A percentile compares a stretch with the other conserved stretches of the same genome.
Conservation (phyloP, 2,888 invertebrate species). For the Drosophila anceps region DNA sequence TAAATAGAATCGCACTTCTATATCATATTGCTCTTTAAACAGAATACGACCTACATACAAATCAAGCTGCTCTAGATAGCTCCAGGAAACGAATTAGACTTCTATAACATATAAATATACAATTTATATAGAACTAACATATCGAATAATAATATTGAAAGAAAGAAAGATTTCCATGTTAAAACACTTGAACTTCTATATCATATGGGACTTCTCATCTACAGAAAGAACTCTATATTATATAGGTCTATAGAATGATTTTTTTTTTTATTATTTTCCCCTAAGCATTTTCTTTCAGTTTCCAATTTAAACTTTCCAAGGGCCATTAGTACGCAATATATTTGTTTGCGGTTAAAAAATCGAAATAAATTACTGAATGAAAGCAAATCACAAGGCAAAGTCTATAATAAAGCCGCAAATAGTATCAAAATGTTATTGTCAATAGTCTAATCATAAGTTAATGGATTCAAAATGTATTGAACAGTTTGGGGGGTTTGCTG, state of each 20-base stretch:
- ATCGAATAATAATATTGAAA: neutral
- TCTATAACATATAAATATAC: neutral
- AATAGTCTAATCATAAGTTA: conserved; percentile 51
- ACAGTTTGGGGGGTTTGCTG: neutral
- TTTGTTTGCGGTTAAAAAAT: conserved; percentile 4
- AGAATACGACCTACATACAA: neutral
- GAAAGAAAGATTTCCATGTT: no score
- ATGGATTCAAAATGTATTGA: conserved; percentile 46
- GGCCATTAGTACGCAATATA: neutral
- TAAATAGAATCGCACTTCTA: neutral
- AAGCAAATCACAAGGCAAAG: conserved; percentile 22
- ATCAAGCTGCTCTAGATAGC: neutral
- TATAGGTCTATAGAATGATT: no score
- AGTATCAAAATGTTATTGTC: conserved; percentile 19
- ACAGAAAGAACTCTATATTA: no score
- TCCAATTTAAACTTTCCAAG: neutral
- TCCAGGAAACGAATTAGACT: neutral
- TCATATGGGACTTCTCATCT: no score
- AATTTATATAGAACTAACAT: neutral
- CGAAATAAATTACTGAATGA: conserved; percentile 16
- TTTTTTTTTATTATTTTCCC: neutral
- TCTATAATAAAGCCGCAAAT: conserved; percentile 16
- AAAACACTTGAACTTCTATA: no score
- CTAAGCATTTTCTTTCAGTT: neutral
- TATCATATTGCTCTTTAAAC: neutral